Percentiles rank a stretch among this genome's conserved stretches.
Evolutionary conservation across 2,113 vertebrate genomes (phyloP).

Genomic region (Tragelaphus strepsiceros): DNA sequence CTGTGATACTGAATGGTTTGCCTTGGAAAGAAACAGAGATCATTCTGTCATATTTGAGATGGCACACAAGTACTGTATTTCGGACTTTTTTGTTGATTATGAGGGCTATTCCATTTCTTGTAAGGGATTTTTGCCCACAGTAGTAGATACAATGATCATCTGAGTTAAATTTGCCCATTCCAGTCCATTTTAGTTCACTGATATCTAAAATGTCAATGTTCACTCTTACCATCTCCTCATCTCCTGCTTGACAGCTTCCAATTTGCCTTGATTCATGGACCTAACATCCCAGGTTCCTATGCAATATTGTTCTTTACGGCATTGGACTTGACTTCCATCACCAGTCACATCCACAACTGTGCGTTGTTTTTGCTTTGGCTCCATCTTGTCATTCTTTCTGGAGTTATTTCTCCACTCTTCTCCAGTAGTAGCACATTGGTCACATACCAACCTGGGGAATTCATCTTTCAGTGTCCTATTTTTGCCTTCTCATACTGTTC

Average conservation of each 20-base stretch:
- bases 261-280: background rate
- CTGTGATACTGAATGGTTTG: background rate
- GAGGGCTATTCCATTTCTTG: background rate
- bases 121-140: background rate
- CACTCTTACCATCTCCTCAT: background rate
- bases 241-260: background rate
- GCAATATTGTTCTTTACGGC: background rate
- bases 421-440: background rate
- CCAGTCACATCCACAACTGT: background rate
- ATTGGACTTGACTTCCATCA: background rate
- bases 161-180: background rate
- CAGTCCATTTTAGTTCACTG: background rate
- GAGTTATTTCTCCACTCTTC: background rate
- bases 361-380: background rate
- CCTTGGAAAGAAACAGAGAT: background rate
- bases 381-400: background rate
- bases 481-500: background rate
- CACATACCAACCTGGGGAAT: background rate
- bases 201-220: background rate
- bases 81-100: background rate
- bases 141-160: background rate
- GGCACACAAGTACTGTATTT: background rate
- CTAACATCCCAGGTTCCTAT: background rate
- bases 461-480: background rate
- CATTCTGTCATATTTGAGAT: background rate